Conservation (phyloP, 23 tunicate genomes). For the Trididemnum clinides region DNA sequence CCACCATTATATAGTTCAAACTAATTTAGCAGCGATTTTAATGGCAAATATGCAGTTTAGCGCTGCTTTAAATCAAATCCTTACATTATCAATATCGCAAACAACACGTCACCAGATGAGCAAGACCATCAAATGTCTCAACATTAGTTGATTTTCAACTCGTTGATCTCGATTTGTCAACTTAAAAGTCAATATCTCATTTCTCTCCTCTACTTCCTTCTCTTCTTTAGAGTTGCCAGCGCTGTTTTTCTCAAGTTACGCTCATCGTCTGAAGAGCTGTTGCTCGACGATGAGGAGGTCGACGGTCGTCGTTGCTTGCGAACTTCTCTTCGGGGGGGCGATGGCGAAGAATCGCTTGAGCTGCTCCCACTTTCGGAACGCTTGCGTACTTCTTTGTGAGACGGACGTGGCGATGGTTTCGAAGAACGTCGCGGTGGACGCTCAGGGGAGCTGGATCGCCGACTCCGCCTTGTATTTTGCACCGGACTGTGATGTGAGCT, state of each 20-base stretch:
- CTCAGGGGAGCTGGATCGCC: neutral
- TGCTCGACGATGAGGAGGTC: neutral
- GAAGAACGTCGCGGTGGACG: neutral
- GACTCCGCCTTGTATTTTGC: neutral
- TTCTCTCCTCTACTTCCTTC: neutral
- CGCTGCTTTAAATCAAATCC: too few relatives aligned
- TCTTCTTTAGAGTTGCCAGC: slow-evolving; percentile 21
- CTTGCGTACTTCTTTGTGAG: neutral
- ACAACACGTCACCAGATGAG: too few relatives aligned
- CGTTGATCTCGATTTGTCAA: too few relatives aligned
- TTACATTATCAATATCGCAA: too few relatives aligned
- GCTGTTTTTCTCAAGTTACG: slow-evolving; percentile 16
- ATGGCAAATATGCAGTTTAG: too few relatives aligned
- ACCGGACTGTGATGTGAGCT: neutral
- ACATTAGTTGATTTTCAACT: too few relatives aligned
- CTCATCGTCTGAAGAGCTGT: neutral
- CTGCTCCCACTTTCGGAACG: slow-evolving; percentile 11
- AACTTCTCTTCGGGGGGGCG: neutral
- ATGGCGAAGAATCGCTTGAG: neutral
- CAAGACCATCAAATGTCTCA: too few relatives aligned
- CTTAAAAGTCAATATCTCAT: too few relatives aligned
- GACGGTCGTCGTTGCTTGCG: neutral
- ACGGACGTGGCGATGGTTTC: neutral
- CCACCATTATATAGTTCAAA: too few relatives aligned
- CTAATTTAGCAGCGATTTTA: too few relatives aligned